Evolutionary conservation across 1,140 invertebrate species (phyloP).

Genomic region (Lepidostoma basale): DNA sequence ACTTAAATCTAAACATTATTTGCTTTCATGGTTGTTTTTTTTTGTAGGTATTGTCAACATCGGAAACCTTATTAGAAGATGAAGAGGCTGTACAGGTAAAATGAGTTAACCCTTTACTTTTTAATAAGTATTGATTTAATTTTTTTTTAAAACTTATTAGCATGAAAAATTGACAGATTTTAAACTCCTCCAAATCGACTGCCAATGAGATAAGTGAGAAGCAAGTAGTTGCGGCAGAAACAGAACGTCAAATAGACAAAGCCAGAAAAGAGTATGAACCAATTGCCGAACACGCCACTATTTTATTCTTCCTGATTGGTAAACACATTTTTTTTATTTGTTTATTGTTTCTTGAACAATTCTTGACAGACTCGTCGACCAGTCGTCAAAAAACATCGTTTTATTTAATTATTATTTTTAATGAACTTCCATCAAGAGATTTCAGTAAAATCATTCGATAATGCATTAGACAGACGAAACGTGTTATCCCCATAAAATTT

Average conservation of each 20-base stretch:
- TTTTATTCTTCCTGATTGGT: slow-evolving; percentile 91
- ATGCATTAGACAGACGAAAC: too few species aligned
- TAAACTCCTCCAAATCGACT: slow-evolving; percentile 90
- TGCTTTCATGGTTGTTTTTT: too few species aligned
- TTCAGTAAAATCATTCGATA: too few species aligned
- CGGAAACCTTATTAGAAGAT: slow-evolving; percentile 94
- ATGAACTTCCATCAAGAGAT: too few species aligned
- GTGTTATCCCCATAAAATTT: too few species aligned
- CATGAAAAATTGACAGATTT: slow-evolving; percentile 57
- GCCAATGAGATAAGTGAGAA: slow-evolving; percentile 90
- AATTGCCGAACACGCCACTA: slow-evolving; percentile 86
- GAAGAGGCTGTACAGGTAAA: slow-evolving; percentile 85
- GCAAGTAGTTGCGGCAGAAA: slow-evolving; percentile 84
- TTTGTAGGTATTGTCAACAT: slow-evolving; percentile 78
- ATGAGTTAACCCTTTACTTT: neutral
- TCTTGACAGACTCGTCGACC: too few species aligned
- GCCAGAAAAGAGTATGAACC: slow-evolving; percentile 85
- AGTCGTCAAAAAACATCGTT: too few species aligned
- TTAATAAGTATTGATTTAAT: neutral
- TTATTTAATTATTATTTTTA: too few species aligned
- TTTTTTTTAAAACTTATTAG: neutral
- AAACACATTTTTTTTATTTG: too few species aligned
- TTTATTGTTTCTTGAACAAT: too few species aligned
- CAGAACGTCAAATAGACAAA: slow-evolving; percentile 81
- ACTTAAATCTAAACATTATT: too few species aligned